phyloP scores from a whole-genome alignment of 2,888 invertebrate genomes.

The Latheticus oryzae region DNA sequence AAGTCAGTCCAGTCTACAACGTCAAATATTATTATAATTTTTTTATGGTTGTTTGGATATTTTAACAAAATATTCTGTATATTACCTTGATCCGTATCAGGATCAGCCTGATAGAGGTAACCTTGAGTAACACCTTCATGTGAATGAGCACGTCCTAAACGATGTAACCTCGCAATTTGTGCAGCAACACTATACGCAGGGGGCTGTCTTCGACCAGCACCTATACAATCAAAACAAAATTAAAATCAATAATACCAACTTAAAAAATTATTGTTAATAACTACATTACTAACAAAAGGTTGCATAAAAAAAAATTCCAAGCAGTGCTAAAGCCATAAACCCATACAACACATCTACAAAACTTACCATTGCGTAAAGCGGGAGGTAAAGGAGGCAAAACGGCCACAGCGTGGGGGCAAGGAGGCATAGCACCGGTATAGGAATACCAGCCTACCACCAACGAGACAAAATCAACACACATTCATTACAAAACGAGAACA shows the following conservation, averaged over 20 bases:
- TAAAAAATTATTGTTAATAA: constrained; percentile 2
- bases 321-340: constrained; percentile 41
- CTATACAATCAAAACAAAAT: constrained; percentile 47
- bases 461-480: constrained; percentile 39
- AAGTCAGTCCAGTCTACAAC: constrained; percentile 35
- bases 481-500: constrained; percentile 18
- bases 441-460: constrained; percentile 65
- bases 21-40: constrained; percentile 35
- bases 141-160: constrained; percentile 85
- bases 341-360: constrained; percentile 20
- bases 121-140: constrained; percentile 86
- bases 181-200: constrained; percentile 88
- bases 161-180: constrained; percentile 85
- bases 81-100: constrained; percentile 67
- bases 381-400: constrained; percentile 71
- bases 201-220: constrained; percentile 72
- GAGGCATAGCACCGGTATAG: constrained; percentile 64
- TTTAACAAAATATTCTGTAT: no score
- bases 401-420: constrained; percentile 71
- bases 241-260: background rate
- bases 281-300: constrained; percentile 1
- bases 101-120: constrained; percentile 75
- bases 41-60: no score
- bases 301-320: no score
- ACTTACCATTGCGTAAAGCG: constrained; percentile 65